These are phyloP conservation scores for Nerophis lumbriciformis DNA, from an alignment of 2,113 vertebrate genomes.

Conservation along the genomic window DNA sequence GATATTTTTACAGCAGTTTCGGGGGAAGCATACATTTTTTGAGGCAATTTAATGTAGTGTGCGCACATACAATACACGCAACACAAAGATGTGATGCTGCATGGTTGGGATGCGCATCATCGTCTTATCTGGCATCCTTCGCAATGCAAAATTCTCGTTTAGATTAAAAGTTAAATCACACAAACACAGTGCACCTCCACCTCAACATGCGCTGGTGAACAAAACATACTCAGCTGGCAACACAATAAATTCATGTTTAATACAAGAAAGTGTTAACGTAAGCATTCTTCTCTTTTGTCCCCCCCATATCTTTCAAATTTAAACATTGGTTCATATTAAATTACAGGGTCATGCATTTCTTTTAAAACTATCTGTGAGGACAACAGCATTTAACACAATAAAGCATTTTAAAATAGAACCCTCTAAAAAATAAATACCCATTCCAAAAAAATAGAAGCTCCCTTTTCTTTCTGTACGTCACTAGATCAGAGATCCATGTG, in stretches of 20 bases:
- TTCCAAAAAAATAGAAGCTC: conserved; percentile 63
- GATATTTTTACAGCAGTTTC: no score
- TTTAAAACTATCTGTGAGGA: conserved; percentile 62
- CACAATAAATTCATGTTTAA: conserved; percentile 58
- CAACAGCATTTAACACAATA: conserved; percentile 63
- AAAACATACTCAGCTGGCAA: conserved; percentile 35
- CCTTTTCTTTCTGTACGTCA: conserved; percentile 47
- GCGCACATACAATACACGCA: no score
- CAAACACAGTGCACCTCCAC: no score
- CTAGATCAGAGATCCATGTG: conserved; percentile 48
- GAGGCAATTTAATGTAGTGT: no score
- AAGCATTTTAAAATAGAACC: conserved; percentile 53
- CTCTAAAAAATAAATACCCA: conserved; percentile 45
- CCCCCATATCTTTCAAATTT: conserved; percentile 48
- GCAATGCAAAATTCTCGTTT: no score
- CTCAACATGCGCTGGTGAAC: not conserved
- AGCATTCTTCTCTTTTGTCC: conserved; percentile 51
- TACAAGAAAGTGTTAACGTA: conserved; percentile 67
- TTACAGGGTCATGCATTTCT: conserved; percentile 41
- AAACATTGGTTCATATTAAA: conserved; percentile 50
- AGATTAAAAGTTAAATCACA: no score
- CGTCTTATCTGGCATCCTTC: no score
- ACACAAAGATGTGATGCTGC: no score
- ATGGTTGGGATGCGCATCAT: no score
- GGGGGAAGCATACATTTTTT: no score